Conservation (phyloP, 1,140 invertebrate species). For the Colletes latitarsis region DNA sequence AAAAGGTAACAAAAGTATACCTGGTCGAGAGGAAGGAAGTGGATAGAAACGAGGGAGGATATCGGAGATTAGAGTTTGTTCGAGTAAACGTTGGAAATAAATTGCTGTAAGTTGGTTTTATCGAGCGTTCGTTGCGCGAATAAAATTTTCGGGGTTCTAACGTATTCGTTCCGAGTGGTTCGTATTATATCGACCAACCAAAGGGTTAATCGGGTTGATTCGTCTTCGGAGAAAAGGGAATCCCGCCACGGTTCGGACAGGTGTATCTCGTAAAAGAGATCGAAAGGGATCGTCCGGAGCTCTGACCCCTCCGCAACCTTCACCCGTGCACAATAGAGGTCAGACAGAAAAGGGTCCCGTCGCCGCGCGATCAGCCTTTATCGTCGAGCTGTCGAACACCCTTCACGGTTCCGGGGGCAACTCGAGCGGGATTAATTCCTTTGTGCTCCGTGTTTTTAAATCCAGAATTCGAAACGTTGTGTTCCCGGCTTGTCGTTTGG, state of each 20-base stretch:
- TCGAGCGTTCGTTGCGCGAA: too few species aligned
- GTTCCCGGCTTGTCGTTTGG: not conserved
- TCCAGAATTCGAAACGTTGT: not conserved
- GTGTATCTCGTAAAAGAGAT: slow-evolving; percentile 2
- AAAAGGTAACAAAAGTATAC: too few species aligned
- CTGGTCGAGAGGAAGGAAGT: too few species aligned
- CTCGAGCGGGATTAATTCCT: not conserved
- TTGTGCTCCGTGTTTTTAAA: not conserved
- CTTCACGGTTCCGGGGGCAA: not conserved
- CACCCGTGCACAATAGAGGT: slow-evolving; percentile 20
- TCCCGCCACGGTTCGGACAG: not conserved
- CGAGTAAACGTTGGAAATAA: too few species aligned
- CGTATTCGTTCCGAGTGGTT: too few species aligned
- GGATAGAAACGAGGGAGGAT: too few species aligned
- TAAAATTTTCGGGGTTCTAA: too few species aligned
- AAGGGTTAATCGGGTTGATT: slow-evolving; percentile 4
- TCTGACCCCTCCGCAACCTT: slow-evolving; percentile 9
- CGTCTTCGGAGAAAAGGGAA: not conserved
- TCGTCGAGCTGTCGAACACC: not conserved
- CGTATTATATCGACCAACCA: too few species aligned
- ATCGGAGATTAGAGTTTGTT: too few species aligned
- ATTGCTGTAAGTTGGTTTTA: too few species aligned
- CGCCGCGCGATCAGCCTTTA: not conserved
- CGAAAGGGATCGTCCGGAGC: not conserved
- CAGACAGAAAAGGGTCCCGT: not conserved